Evolutionary conservation across 2,797 vertebrate species (phyloP).

Genomic region (Epinephelus coioides): DNA sequence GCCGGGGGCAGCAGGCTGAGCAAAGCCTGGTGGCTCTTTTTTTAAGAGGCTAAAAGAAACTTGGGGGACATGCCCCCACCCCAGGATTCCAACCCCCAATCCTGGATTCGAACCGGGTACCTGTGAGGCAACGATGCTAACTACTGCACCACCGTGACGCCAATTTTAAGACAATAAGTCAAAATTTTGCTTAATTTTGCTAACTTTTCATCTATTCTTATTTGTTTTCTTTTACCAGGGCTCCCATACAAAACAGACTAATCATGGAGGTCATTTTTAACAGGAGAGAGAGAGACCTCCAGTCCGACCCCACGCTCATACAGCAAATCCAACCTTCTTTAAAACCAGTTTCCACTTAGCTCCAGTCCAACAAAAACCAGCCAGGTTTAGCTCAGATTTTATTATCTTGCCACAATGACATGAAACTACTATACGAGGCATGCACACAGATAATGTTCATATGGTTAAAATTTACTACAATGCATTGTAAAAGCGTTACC

Average conservation of each 20-base stretch:
- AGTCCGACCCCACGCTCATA: background rate
- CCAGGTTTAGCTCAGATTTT: conserved; percentile 90
- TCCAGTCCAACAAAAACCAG: conserved; percentile 66
- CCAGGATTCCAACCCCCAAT: too few species aligned
- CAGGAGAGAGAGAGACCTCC: background rate
- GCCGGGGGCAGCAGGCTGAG: too few species aligned
- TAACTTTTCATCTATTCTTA: background rate
- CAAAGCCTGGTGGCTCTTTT: too few species aligned
- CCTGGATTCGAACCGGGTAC: too few species aligned
- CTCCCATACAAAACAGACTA: background rate
- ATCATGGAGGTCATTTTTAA: background rate
- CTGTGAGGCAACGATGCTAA: too few species aligned
- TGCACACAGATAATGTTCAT: conserved; percentile 92
- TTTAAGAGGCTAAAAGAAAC: too few species aligned
- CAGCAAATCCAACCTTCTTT: background rate
- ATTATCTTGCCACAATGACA: conserved; percentile 89
- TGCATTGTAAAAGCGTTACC: conserved; percentile 86
- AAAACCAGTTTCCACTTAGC: conserved; percentile 9
- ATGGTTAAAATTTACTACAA: conserved; percentile 84
- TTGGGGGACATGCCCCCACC: too few species aligned
- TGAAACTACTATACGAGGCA: conserved; percentile 92
- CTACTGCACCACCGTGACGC: too few species aligned
- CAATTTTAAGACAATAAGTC: too few species aligned
- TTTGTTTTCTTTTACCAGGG: background rate
- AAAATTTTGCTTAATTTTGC: background rate